A percentile compares a stretch with the other conserved stretches of the same genome.
phyloP scores from a whole-genome alignment of 2,888 invertebrate genomes.

The Cataglyphis cursor region DNA sequence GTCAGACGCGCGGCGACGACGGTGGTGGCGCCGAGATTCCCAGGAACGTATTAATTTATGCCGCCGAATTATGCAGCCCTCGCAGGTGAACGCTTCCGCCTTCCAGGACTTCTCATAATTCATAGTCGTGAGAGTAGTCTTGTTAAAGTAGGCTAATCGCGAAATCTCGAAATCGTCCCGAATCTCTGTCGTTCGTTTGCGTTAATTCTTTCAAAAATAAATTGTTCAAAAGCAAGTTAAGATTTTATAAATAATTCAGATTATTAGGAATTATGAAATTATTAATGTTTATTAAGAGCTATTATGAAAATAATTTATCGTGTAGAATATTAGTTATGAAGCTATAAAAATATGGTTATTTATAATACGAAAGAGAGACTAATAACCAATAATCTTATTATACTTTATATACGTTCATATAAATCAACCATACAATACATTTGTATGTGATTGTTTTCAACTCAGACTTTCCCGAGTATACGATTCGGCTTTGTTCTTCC shows the following conservation, averaged over 20 bases:
- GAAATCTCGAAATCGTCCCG: constrained; percentile 48
- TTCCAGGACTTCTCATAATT: constrained; percentile 63
- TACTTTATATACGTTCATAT: neutral
- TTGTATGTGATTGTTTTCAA: neutral
- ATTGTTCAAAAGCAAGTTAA: neutral
- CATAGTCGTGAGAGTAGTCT: constrained; percentile 60
- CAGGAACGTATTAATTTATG: constrained; percentile 85
- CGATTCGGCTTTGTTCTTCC: constrained; percentile 35
- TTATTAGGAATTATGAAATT: neutral
- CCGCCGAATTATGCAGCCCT: constrained; percentile 83
- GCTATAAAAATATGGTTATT: neutral
- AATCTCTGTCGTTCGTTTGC: neutral
- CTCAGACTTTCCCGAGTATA: neutral
- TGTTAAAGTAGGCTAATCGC: constrained; percentile 48
- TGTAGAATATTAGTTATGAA: neutral
- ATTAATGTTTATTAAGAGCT: neutral
- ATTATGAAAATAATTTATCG: neutral
- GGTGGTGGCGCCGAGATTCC: constrained; percentile 80
- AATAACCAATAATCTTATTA: neutral
- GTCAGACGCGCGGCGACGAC: constrained; percentile 75
- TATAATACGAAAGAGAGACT: neutral
- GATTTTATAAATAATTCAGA: neutral
- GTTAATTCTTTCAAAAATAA: constrained; percentile 12
- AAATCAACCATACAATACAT: neutral
- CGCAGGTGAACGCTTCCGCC: constrained; percentile 79